Base-by-base conservation (phyloP, 2,113 vertebrate species). In the Odobenus rosmarus region DNA sequence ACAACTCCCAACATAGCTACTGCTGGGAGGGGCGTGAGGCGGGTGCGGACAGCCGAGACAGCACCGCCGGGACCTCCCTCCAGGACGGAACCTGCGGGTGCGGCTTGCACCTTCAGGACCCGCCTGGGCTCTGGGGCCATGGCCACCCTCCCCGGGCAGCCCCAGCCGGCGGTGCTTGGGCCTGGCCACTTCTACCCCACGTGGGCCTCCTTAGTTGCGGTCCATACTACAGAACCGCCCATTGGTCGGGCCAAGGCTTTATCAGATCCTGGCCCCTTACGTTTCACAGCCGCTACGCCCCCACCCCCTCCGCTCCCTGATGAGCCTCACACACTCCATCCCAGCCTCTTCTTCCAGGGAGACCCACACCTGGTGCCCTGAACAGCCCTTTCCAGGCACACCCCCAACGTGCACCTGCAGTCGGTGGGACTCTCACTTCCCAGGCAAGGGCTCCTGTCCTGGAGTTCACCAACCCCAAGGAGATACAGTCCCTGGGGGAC, bases 71-170 rank as follows among this genome's bases (percentile, higher is more conserved):
- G 15, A 39, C 64, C 71, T 69, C 9, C 39, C 61, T 59, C 46
- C 18, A 14, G 46, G 76, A 84, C 49, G 42, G 46, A 88, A 53
- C 23, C 18, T 5, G 4, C 16, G 0, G 0, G 12, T 39, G 5
- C 1, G 0, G 15, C 2, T 46, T 0, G 21, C 4, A 1, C 36
- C 51, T 23, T 18, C 3, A 8, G 4, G 23, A 21, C 4, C 15
- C 12, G 3, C 46, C 57, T 39, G 23, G 10, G 53, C 31, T 19
- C 46, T 36, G 18, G 10, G 23, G 33, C 11, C 49, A 24, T 0
- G 14, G 33, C 21, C 31, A 7, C 16, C 24, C 28, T 61, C 55
- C 49, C 85, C 9, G 14, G n/a, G 46, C 1, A 64, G 61, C 21
- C 31, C 26, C 53, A 55, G 76, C 14, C 39, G 46, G 10, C 4